phyloP scores from a whole-genome alignment of 2,888 invertebrate species.

The Drosophila hamatofila region DNA sequence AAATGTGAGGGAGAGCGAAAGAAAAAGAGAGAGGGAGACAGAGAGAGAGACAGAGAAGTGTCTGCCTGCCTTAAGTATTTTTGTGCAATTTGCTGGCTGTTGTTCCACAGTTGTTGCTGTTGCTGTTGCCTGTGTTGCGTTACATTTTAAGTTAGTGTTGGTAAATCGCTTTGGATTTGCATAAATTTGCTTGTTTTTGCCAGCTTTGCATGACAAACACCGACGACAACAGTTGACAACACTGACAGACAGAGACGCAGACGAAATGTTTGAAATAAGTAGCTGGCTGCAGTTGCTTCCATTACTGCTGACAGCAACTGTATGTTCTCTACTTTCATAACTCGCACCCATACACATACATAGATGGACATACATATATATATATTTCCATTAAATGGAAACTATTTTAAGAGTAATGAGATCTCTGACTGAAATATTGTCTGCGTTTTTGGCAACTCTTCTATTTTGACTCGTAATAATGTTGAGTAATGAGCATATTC shows the following conservation, averaged over 20 bases:
- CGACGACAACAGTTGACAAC: constrained; percentile 50
- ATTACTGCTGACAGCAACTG: constrained; percentile 34
- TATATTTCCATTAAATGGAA: constrained; percentile 8
- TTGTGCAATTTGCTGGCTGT: constrained; percentile 73
- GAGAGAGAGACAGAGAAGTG: background rate
- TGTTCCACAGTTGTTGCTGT: constrained; percentile 44
- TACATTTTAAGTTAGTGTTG: constrained; percentile 80
- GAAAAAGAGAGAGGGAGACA: background rate
- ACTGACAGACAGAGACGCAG: constrained; percentile 29
- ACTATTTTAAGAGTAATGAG: background rate
- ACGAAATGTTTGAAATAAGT: constrained; percentile 19
- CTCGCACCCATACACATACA: background rate
- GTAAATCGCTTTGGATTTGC: constrained; percentile 80
- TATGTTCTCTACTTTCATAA: background rate
- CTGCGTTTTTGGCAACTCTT: background rate
- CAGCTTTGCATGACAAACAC: constrained; percentile 63
- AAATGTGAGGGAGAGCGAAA: constrained; percentile 18
- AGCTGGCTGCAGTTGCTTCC: constrained; percentile 21
- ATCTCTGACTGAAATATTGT: background rate
- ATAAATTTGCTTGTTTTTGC: constrained; percentile 73
- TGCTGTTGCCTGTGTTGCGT: constrained; percentile 46
- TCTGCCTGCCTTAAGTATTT: constrained; percentile 70
- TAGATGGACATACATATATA: too few species aligned
- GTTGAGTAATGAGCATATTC: background rate
- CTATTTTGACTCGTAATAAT: too few species aligned